phyloP scores from a whole-genome alignment of 2,888 invertebrate species.

The Megamerina dolium region DNA sequence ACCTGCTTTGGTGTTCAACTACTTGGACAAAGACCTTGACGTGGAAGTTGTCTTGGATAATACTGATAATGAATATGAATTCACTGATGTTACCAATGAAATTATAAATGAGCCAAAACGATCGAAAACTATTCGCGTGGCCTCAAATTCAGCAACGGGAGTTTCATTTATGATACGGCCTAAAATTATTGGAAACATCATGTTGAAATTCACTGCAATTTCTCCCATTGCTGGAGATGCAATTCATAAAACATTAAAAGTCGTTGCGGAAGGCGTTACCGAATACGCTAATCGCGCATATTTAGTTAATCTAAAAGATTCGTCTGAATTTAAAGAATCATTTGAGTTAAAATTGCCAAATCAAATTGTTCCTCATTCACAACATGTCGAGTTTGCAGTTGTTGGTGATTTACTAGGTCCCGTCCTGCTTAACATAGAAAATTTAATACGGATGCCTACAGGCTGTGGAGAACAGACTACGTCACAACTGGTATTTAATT shows the following conservation, averaged over 20 bases:
- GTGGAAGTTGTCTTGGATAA: constrained; percentile 80
- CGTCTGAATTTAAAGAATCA: constrained; percentile 54
- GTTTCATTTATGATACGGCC: constrained; percentile 82
- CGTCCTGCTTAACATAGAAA: too few species aligned
- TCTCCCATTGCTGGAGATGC: constrained; percentile 75
- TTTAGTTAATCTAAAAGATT: constrained; percentile 62
- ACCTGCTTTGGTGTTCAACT: constrained; percentile 81
- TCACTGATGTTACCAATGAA: constrained; percentile 76
- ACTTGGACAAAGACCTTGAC: constrained; percentile 66
- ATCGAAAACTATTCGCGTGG: constrained; percentile 62
- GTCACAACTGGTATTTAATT: too few species aligned
- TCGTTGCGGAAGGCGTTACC: constrained; percentile 76
- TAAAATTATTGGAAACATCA: constrained; percentile 62
- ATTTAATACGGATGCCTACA: too few species aligned
- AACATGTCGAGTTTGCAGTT: too few species aligned
- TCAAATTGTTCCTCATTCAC: constrained; percentile 61
- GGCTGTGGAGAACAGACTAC: too few species aligned
- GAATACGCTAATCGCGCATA: constrained; percentile 67
- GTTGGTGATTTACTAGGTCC: too few species aligned
- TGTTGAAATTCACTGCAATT: constrained; percentile 69
- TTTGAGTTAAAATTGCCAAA: constrained; percentile 70
- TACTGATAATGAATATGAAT: constrained; percentile 72
- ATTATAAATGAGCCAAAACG: constrained; percentile 79
- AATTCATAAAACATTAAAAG: constrained; percentile 64
- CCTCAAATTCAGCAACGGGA: constrained; percentile 65